Percentiles rank a stretch among this genome's conserved stretches.
These are phyloP conservation scores for Cyclopterus lumpus DNA, from an alignment of 2,797 vertebrate genomes.

Conservation along the genomic window DNA sequence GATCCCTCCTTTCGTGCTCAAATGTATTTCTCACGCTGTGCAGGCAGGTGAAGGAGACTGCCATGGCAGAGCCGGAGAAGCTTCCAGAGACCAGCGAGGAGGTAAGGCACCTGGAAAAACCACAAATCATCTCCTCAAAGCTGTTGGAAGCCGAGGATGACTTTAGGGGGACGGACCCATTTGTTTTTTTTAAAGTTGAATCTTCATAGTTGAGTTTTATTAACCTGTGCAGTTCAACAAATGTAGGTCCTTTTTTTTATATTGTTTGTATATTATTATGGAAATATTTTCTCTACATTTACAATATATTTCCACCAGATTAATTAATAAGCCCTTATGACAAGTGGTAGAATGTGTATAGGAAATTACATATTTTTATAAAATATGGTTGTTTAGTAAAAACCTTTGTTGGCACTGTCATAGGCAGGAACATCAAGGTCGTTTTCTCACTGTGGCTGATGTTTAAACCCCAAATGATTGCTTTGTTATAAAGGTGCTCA, in stretches of 20 bases:
- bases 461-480: conserved; percentile 82
- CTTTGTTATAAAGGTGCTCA: conserved; percentile 83
- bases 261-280: not conserved
- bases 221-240: not conserved
- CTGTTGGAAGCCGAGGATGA: conserved; percentile 14
- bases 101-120: conserved; percentile 73
- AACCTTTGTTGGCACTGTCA: conserved; percentile 70
- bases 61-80: conserved; percentile 78
- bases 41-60: conserved; percentile 76
- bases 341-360: conserved; percentile 47
- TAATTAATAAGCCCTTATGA: conserved; percentile 33
- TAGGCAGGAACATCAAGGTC: conserved; percentile 69
- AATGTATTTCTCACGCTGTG: conserved; percentile 6
- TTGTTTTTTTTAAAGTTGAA: conserved; percentile 23
- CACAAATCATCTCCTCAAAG: conserved; percentile 15
- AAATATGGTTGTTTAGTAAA: conserved; percentile 54
- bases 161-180: conserved; percentile 13
- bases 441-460: conserved; percentile 74
- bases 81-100: conserved; percentile 78
- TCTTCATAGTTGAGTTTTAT: conserved; percentile 17
- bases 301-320: conserved; percentile 13
- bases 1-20: not conserved
- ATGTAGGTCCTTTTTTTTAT: not conserved
- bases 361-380: conserved; percentile 17
- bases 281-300: conserved; percentile 6